A percentile compares a stretch with the other conserved stretches of the same genome.
Conservation (phyloP, 2,113 vertebrate genomes). For the Numenius arquata region DNA sequence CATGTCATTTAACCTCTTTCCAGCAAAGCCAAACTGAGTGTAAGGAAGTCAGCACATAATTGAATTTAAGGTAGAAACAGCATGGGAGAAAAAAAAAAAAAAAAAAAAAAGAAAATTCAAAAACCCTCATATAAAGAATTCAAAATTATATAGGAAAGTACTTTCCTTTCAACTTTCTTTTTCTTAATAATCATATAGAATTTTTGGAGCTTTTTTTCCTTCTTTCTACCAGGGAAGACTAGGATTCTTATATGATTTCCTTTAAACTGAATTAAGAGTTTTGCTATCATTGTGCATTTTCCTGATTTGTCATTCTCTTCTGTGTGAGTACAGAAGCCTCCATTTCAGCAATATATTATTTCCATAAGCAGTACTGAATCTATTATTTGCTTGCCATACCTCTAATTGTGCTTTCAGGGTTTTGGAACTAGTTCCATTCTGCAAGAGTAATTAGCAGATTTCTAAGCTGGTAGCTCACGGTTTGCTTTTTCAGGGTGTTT, state of each 20-base stretch:
- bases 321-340: neutral
- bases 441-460: neutral
- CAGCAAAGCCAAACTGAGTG: neutral
- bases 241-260: neutral
- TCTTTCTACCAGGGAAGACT: neutral
- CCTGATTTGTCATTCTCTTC: neutral
- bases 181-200: neutral
- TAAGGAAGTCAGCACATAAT: neutral
- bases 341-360: neutral
- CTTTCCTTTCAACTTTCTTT: neutral
- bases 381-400: neutral
- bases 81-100: no score
- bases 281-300: neutral
- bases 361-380: neutral
- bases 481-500: neutral
- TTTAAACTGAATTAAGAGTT: neutral
- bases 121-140: neutral
- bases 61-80: neutral
- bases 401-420: neutral
- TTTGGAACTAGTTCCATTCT: neutral
- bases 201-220: neutral
- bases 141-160: neutral
- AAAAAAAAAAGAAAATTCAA: neutral
- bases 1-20: neutral
- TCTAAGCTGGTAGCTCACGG: neutral